phyloP scores from a whole-genome alignment of 2,797 vertebrate species.

The Sebastes hopkinsi region DNA sequence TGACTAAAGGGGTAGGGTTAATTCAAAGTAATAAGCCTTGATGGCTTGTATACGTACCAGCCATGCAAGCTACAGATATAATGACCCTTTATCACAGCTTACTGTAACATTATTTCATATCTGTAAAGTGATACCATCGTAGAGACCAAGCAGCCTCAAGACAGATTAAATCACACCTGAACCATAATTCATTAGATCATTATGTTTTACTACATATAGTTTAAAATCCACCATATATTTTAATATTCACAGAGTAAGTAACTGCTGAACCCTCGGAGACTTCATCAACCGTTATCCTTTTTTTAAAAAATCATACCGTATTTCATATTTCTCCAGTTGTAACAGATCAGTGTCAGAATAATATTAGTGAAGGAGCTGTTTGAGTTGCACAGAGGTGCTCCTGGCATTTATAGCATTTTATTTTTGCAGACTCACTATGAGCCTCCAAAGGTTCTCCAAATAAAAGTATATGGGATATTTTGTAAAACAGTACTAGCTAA shows the following conservation, averaged over 20 bases:
- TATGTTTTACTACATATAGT: not conserved
- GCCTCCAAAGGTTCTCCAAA: not conserved
- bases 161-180: not conserved
- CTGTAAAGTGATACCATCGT: not conserved
- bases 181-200: not conserved
- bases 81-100: not conserved
- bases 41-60: not conserved
- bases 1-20: not conserved
- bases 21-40: constrained; percentile 10
- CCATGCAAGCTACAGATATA: not conserved
- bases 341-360: not conserved
- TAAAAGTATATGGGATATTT: not conserved
- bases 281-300: not conserved
- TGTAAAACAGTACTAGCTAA: not conserved
- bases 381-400: not conserved
- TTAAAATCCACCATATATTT: not conserved
- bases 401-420: not conserved
- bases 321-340: not conserved
- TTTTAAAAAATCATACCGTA: not conserved
- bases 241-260: not conserved
- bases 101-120: not conserved
- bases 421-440: not conserved
- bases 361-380: not conserved
- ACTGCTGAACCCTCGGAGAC: not conserved
- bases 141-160: not conserved